Evolutionary conservation across 2,113 vertebrate species (phyloP), one percentile per base, ranked within the genome.

Genomic region (Madoqua kirkii): DNA sequence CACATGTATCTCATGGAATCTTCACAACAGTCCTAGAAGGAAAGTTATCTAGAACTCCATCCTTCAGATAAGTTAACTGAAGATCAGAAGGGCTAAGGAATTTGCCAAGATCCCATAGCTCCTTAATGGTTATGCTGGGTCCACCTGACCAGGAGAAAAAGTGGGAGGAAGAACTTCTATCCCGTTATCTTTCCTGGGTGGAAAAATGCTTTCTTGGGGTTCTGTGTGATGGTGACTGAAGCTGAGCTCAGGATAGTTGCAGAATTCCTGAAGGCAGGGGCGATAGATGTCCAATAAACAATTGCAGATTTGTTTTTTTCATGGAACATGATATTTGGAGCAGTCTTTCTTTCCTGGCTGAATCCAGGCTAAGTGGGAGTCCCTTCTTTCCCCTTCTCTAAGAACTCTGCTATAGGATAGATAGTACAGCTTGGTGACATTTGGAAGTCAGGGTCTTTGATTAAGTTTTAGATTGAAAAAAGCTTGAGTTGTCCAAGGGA

Each of bases 71-170:
- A 40, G 33, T 88, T 78, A 83, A 50, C 55, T 1, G 78, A 95
- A 15, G 78, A 31, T 45, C 67, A 52, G 43, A 82, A 14, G 40
- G 3, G 31, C 43, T 43, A 21, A 67, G 67, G 29, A 12, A 11
- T 19, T 40, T 87, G 29, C 59, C 15, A 25, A 19, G 16, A 27
- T 43, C 13, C 3, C 33, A 4, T 21, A 93, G 57, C 19, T 74
- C 17, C 62, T 62, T 9, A 31, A 33, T 2, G 23, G 36, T 55
- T 50, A 48, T 52, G 6, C 36, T 1, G 1, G 17, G 21, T 54
- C 78, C 12, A 0, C 33, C 50, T 7, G 15, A 48, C 62, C 25
- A 3, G 0, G 40, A 11, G 6, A 7, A n/a, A 14, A 7, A 27
- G 29, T 15, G 29, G 33, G 60, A 15, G 12, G 11, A 25, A 10